Evolutionary conservation across 2,797 vertebrate genomes (phyloP), one percentile per base, ranked within the genome.

Genomic region (Hylomyscus alleni): DNA sequence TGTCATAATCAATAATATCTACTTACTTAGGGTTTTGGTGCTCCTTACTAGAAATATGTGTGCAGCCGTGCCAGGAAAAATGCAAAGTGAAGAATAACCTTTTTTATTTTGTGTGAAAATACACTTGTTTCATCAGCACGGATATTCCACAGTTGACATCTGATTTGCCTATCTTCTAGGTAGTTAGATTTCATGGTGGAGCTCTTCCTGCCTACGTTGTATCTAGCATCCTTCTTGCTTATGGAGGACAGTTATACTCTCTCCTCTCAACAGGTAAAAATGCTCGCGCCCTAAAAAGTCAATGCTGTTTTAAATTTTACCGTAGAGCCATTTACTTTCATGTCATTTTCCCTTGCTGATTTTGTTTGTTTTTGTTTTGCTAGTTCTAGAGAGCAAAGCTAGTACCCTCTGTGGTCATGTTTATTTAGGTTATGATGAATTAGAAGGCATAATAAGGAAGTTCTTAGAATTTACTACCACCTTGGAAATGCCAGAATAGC

Each of bases 101-200:
- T 82, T 50, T 94, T 86, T 20, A 40, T 89, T 92, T 86, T 12
- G 31, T 54, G 29, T 60, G 14, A 75, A 81, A 95, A 0, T 69
- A 60, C 9, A 14, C 93, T 52, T 91, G 44, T 65, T 73, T 84
- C 37, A 31, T 34, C 77, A 34, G 67, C 19, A 47, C 47, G 34
- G 60, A 2, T 84, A n/a, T 78, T 78, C 10, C 58, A 12, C 84
- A 95, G 37, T 73, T 95, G 52, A 47, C 4, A 1, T 1, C 69
- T 89, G 37, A 31, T 76, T 73, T 96, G 44, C 50, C 85, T 98
- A 3, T 97, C 89, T 98, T 98, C 96, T 97, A 99, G 99, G 97
- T 99, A n/a, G 97, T 99, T 95, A 98, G 99, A 96, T 99, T 99
- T 98, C 99, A 99, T 97, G 99, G 99, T 24, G 98, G 99, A 0